These are phyloP conservation scores for Dipodomys ordii DNA, from an alignment of 2,113 vertebrate species.

Conservation along the genomic window DNA sequence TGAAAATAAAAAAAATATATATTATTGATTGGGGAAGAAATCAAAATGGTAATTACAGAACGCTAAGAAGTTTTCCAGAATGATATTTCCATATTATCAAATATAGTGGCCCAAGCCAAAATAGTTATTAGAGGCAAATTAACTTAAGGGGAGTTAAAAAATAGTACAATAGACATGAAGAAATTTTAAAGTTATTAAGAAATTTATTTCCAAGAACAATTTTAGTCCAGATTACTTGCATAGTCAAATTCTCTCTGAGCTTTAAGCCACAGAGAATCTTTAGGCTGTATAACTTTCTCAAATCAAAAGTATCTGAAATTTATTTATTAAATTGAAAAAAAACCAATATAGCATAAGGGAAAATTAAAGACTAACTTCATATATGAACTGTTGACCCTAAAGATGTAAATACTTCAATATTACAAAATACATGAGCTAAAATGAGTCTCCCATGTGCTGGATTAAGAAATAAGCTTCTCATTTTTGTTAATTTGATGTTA, in stretches of 20 bases:
- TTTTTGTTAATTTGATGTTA: too few species aligned
- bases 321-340: not conserved
- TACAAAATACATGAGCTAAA: not conserved
- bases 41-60: not conserved
- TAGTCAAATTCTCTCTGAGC: slow-evolving; percentile 27
- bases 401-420: not conserved
- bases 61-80: not conserved
- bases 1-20: not conserved
- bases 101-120: not conserved
- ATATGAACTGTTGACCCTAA: not conserved
- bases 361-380: not conserved
- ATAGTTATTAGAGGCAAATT: not conserved
- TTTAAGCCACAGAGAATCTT: slow-evolving; percentile 22
- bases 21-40: not conserved
- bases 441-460: too few species aligned
- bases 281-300: not conserved
- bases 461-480: too few species aligned
- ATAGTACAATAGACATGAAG: not conserved
- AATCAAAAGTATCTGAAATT: not conserved
- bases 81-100: not conserved
- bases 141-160: not conserved
- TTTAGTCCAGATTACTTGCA: slow-evolving; percentile 12
- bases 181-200: slow-evolving; percentile 25
- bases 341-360: not conserved
- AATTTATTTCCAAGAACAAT: slow-evolving; percentile 15